Evolutionary conservation across 2,888 invertebrate species (phyloP).

Genomic region (Alviniconcha strummeri): DNA sequence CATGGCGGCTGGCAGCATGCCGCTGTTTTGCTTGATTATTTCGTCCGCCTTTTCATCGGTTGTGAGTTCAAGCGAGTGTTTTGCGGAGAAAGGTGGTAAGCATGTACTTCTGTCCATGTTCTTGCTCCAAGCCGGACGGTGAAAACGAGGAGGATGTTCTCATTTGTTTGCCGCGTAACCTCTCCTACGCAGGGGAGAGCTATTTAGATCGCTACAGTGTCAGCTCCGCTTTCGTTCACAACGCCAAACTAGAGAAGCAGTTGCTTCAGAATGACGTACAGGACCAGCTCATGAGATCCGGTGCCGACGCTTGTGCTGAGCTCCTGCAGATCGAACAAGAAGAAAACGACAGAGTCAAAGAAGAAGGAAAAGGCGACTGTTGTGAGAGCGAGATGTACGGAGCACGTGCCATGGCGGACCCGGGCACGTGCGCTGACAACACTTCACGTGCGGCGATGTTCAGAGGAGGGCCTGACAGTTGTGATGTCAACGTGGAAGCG

Average conservation of each 20-base stretch:
- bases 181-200: slow-evolving; percentile 64
- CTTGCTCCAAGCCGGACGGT: slow-evolving; percentile 40
- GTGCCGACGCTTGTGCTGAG: slow-evolving; percentile 22
- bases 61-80: neutral
- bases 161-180: slow-evolving; percentile 59
- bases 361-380: neutral
- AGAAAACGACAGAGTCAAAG: neutral
- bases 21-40: neutral
- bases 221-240: slow-evolving; percentile 55
- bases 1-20: neutral
- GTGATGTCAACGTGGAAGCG: neutral
- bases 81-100: neutral
- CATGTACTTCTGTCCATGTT: slow-evolving; percentile 41
- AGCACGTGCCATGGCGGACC: slow-evolving; percentile 25
- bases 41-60: neutral
- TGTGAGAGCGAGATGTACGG: neutral
- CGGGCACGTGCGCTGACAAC: neutral
- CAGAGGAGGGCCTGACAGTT: neutral
- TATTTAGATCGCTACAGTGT: slow-evolving; percentile 60
- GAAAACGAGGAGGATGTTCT: slow-evolving; percentile 41
- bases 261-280: slow-evolving; percentile 29
- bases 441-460: neutral
- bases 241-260: slow-evolving; percentile 42
- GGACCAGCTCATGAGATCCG: slow-evolving; percentile 21
- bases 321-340: neutral